phyloP scores from a whole-genome alignment of 2,113 vertebrate species.

The Heliornis fulica region DNA sequence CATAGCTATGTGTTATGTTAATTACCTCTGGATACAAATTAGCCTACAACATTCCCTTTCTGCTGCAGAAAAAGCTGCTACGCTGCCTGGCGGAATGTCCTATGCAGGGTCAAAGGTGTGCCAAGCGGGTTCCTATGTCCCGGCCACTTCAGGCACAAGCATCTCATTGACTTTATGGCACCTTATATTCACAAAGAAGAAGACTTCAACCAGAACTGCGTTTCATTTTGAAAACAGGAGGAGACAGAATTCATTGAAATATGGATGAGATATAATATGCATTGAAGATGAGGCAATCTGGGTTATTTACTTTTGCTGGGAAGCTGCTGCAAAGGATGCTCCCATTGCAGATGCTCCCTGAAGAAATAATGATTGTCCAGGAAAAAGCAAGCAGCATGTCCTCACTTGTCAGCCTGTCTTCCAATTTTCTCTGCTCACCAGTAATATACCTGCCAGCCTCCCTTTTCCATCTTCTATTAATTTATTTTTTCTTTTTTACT shows the following conservation, averaged over 20 bases:
- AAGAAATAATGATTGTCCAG: conserved; percentile 12
- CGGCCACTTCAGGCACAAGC: neutral
- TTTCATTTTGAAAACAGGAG: neutral
- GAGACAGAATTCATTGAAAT: neutral
- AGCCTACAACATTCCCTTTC: neutral
- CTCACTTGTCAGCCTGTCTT: conserved; percentile 1
- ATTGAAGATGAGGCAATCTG: neutral
- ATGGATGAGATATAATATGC: neutral
- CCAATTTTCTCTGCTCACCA: neutral
- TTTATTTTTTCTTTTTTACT: neutral
- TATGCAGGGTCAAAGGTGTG: rapidly evolving
- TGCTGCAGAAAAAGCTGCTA: neutral
- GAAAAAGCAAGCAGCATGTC: neutral
- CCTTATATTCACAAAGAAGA: neutral
- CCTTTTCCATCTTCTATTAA: neutral
- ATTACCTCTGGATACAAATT: neutral
- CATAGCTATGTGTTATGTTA: neutral
- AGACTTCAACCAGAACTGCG: neutral
- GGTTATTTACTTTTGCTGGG: neutral
- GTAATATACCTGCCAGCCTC: neutral
- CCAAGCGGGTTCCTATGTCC: neutral
- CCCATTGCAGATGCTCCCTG: neutral
- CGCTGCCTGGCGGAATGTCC: neutral
- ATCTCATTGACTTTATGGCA: neutral
- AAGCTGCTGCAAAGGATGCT: neutral